Conservation (phyloP, 2,113 vertebrate genomes). For the Cairina moschata region DNA sequence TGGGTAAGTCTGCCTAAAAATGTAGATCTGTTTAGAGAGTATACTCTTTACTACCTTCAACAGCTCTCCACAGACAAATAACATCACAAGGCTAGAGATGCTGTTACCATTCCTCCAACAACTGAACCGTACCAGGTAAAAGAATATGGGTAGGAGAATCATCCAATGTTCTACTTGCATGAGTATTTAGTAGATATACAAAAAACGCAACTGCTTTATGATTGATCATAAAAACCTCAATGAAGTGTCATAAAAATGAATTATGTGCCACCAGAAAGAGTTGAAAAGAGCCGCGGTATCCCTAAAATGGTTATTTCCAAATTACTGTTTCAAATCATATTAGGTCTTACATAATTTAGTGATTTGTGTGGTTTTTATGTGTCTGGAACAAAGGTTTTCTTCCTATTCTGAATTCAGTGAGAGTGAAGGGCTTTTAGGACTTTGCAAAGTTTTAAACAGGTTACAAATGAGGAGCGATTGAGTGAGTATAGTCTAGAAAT, state of each 20-base stretch:
- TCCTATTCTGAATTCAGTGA: not conserved
- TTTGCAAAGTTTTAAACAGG: not conserved
- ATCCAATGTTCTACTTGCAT: not conserved
- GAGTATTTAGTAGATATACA: not conserved
- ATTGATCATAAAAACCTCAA: not conserved
- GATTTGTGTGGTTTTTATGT: not conserved
- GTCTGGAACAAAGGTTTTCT: not conserved
- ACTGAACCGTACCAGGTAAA: not conserved
- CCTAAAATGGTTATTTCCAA: not conserved
- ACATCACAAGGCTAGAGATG: not conserved
- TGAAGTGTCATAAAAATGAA: not conserved
- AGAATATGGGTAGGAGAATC: not conserved
- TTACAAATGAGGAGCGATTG: not conserved
- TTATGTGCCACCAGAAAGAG: not conserved
- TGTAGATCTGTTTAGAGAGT: not conserved
- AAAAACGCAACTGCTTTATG: not conserved
- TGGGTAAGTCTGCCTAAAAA: not conserved
- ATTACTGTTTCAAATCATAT: not conserved
- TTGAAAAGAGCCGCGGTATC: not conserved
- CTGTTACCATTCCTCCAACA: not conserved
- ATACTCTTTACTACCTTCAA: not conserved
- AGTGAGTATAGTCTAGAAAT: not conserved
- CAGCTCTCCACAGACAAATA: not conserved
- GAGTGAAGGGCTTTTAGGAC: not conserved
- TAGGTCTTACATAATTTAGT: not conserved